Base-by-base conservation (phyloP, 2,797 vertebrate species). In the Choloepus didactylus region DNA sequence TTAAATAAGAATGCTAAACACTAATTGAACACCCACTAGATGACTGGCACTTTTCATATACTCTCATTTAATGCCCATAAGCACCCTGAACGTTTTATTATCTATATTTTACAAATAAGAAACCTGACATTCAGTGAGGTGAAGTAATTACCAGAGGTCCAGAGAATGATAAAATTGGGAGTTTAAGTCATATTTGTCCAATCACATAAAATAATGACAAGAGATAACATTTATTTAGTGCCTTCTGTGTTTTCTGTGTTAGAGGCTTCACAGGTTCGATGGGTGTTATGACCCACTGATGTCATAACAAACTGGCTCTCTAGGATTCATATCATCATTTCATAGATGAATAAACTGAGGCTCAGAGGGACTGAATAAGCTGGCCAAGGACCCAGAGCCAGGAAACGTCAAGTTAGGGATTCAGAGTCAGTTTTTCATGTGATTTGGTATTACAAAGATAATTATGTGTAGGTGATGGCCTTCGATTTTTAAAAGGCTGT, bases 1-100 rank as follows among this genome's bases (percentile, higher is more conserved):
- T 38, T 77, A 87, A 90, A 76, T 85, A 85, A 69, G 62, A 89
- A n/a, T 92, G 31, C 77, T 51, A 44, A 87, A 60, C 21, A 82
- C 31, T 51, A 75, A 87, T 49, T 76, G 25, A 90, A 7, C 19
- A 64, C 3, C 51, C 92, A 75, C 19, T 29, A 87, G 18, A 75
- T 70, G 25, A 75, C 18, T 19, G 18, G 6, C 9, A 9, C 2
- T 77, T 85, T 93, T 80, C 31, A 64, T 81, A 35, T 81, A 86
- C 85, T 92, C 41, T 76, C n/a, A 70, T 76, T 86, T 94, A 87
- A 66, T 84, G 14, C 2, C 38, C 72, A 87, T 38, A 59, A 9
- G 8, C 31, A 80, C 23, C 11, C 51, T 67, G 9, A 94, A 93
- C 79, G 29, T 9, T 87, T 87, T 79, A 79, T 87, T 91, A 64